These are phyloP conservation scores for Sarotherodon lohbergeri DNA, from an alignment of 2,113 vertebrate species.

Conservation along the genomic window DNA sequence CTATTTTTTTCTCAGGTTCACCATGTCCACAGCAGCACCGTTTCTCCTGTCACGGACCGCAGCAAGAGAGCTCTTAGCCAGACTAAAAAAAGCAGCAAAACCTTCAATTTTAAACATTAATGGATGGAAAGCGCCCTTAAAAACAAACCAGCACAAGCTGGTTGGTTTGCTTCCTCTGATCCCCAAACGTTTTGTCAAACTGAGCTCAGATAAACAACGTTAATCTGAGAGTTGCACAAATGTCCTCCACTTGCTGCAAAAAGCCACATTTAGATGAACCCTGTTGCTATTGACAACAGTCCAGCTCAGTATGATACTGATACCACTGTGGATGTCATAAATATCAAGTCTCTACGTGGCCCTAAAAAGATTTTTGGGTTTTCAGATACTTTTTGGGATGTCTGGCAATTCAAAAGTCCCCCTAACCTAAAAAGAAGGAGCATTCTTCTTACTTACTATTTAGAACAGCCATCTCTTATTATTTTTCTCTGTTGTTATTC, in stretches of 20 bases:
- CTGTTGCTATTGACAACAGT: constrained; percentile 59
- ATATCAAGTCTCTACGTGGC: neutral
- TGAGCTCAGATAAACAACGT: neutral
- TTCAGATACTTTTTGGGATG: neutral
- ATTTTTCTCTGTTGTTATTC: neutral
- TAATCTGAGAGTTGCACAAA: neutral
- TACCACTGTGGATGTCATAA: neutral
- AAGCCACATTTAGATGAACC: neutral
- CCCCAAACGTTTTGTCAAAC: neutral
- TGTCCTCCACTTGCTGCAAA: neutral
- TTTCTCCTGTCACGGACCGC: constrained; percentile 30
- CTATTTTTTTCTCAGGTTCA: constrained; percentile 61
- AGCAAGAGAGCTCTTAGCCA: constrained; percentile 9
- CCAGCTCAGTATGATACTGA: neutral
- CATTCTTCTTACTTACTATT: neutral
- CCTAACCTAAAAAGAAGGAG: neutral
- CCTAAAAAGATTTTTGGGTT: neutral
- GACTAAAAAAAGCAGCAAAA: neutral
- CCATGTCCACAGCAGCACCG: constrained; percentile 28
- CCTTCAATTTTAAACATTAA: neutral
- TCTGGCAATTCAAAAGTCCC: neutral
- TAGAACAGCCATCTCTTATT: neutral
- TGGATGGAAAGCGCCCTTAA: neutral
- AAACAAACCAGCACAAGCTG: neutral
- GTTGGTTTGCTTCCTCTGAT: neutral